Conservation (phyloP, 2,797 vertebrate genomes). For the Erethizon dorsatum region DNA sequence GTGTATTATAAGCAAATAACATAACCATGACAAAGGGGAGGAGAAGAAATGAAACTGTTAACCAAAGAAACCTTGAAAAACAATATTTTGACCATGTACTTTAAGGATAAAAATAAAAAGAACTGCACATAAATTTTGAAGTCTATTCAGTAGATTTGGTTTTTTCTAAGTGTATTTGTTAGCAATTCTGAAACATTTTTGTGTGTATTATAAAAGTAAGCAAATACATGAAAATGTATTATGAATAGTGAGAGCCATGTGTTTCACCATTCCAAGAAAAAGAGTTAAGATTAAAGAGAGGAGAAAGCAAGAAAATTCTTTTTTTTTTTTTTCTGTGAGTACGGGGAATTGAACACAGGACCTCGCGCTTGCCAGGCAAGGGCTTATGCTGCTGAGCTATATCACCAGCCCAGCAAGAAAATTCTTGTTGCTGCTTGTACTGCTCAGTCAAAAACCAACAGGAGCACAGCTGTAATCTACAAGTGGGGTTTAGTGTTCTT, state of each 20-base stretch:
- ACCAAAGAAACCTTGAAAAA: background rate
- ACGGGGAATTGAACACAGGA: too few species aligned
- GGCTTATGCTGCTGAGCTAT: too few species aligned
- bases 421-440: background rate
- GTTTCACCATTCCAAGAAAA: background rate
- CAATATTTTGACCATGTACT: background rate
- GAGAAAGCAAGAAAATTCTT: background rate
- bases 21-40: background rate
- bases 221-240: background rate
- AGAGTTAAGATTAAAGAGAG: background rate
- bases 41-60: background rate
- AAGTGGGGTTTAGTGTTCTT: background rate
- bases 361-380: too few species aligned
- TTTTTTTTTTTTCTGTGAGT: too few species aligned
- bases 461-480: background rate
- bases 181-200: constrained; percentile 10
- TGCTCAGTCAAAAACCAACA: background rate
- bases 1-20: background rate
- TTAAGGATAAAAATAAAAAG: background rate
- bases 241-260: background rate
- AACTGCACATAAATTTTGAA: background rate
- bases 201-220: background rate
- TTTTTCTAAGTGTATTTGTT: background rate
- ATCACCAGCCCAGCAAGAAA: too few species aligned
- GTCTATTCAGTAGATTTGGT: background rate